Percentiles rank a stretch among this genome's conserved stretches.
Conservation (phyloP, 2,113 vertebrate genomes). For the Ochotona curzoniae region DNA sequence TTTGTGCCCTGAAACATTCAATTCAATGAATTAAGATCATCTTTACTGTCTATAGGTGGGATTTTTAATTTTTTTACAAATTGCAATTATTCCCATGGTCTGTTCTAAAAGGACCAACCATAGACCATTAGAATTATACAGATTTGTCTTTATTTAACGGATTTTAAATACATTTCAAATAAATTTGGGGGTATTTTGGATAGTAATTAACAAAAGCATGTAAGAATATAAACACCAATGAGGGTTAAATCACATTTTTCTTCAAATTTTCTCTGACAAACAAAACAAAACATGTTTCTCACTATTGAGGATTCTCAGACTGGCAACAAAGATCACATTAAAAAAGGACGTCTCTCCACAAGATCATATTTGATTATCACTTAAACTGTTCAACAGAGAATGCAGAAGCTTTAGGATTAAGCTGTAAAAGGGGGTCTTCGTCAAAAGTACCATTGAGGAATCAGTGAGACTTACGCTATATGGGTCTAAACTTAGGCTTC, state of each 20-base stretch:
- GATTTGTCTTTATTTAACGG: not conserved
- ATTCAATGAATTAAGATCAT: slow-evolving; percentile 61
- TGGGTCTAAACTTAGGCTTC: not conserved
- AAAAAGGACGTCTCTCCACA: slow-evolving; percentile 45
- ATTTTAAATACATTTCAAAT: not conserved
- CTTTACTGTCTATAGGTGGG: not conserved
- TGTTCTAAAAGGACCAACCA: not conserved
- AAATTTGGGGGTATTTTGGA: not conserved
- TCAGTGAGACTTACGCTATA: slow-evolving; percentile 35
- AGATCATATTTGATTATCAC: slow-evolving; percentile 42
- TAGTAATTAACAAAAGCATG: not conserved
- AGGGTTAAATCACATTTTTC: not conserved
- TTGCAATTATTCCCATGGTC: slow-evolving; percentile 15
- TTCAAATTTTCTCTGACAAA: not conserved
- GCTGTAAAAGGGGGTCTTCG: not conserved
- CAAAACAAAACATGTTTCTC: not conserved
- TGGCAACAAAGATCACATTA: not conserved
- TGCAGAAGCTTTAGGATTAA: slow-evolving; percentile 43
- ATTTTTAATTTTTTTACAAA: slow-evolving; percentile 21
- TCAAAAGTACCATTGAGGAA: not conserved
- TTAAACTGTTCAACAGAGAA: slow-evolving; percentile 5
- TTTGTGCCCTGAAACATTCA: slow-evolving; percentile 3
- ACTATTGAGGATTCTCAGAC: not conserved
- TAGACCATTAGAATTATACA: slow-evolving; percentile 34
- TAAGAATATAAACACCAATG: not conserved